Evolutionary conservation across 2,797 vertebrate genomes (phyloP).

Genomic region (Podarcis lilfordi): DNA sequence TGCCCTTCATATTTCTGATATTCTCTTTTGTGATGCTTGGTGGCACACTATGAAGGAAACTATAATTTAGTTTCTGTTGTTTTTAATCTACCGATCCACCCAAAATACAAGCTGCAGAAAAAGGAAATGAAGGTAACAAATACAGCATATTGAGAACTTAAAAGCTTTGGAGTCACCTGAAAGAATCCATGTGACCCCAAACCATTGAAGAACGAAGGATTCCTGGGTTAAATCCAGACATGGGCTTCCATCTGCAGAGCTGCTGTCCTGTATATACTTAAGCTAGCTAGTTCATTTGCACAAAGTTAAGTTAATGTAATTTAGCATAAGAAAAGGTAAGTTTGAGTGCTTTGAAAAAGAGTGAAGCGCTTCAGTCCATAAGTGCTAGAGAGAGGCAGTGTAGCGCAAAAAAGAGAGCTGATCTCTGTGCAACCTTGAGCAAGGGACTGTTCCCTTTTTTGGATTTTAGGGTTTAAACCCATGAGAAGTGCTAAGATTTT

Average conservation of each 20-base stretch:
- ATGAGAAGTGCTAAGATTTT: slow-evolving; percentile 40
- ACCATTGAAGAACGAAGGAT: neutral
- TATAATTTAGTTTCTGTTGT: neutral
- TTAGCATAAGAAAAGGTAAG: neutral
- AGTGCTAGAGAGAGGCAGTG: slow-evolving; percentile 38
- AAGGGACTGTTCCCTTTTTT: slow-evolving; percentile 29
- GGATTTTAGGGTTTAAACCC: slow-evolving; percentile 35
- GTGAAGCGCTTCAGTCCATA: slow-evolving; percentile 45
- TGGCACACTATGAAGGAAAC: neutral
- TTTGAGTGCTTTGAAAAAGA: slow-evolving; percentile 38
- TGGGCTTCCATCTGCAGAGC: neutral
- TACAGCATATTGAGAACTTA: neutral
- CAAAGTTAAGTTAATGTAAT: neutral
- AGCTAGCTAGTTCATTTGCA: neutral
- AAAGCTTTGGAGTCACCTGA: too few relatives aligned
- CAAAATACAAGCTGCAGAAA: neutral
- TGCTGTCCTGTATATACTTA: neutral
- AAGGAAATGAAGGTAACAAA: neutral
- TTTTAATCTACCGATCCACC: neutral
- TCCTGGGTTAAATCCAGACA: neutral
- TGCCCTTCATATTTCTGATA: neutral
- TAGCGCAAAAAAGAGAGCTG: neutral
- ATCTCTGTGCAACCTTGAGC: slow-evolving; percentile 14
- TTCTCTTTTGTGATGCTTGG: neutral
- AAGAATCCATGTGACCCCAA: neutral